Evolutionary conservation across 92 coral and sea anemone species (phyloP).

Genomic region (Palythoa grandiflora): DNA sequence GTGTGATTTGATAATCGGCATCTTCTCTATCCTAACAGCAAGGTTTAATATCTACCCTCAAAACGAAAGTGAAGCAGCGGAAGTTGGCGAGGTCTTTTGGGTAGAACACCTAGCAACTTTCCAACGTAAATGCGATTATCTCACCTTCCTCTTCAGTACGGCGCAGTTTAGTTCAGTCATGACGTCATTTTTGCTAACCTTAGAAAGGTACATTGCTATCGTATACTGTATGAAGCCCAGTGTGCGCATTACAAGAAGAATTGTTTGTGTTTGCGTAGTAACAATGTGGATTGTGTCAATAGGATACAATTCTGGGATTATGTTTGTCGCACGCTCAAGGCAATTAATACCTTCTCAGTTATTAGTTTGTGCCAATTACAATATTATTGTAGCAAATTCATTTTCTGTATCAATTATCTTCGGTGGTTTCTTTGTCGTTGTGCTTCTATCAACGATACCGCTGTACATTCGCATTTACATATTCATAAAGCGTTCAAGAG

Average conservation of each 20-base stretch:
- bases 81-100: neutral
- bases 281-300: too few relatives aligned
- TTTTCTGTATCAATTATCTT: constrained; percentile 3
- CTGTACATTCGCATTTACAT: neutral
- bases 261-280: too few relatives aligned
- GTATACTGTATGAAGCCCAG: too few relatives aligned
- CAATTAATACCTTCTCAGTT: neutral
- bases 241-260: too few relatives aligned
- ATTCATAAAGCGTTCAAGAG: constrained; percentile 5
- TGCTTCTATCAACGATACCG: neutral
- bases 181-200: constrained; percentile 21
- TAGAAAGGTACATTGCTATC: neutral
- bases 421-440: neutral
- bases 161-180: constrained; percentile 31
- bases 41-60: neutral
- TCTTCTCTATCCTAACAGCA: too few relatives aligned
- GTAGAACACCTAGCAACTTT: neutral
- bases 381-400: neutral
- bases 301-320: neutral
- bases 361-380: constrained; percentile 3
- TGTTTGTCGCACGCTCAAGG: neutral
- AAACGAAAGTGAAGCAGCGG: neutral
- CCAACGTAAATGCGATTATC: neutral
- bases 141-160: neutral
- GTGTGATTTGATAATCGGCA: neutral